phyloP scores from a whole-genome alignment of 2,888 invertebrate genomes.

The Drosophila demipolita region DNA sequence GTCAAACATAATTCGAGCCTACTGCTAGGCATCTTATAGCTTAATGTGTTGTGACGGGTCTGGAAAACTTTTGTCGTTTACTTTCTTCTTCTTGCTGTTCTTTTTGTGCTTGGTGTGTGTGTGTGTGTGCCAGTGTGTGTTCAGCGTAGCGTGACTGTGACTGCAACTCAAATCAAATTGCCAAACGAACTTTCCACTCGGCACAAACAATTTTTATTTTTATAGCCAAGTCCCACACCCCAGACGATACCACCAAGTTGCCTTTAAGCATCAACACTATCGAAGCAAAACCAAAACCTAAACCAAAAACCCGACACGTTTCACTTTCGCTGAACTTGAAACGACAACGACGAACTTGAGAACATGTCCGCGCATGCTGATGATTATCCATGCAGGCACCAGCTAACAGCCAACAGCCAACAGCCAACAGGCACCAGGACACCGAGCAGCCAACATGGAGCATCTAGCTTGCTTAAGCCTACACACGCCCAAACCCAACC shows the following conservation, averaged over 20 bases:
- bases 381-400: constrained; percentile 61
- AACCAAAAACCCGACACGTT: constrained; percentile 54
- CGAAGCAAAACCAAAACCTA: constrained; percentile 12
- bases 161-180: constrained; percentile 63
- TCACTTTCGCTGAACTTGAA: constrained; percentile 73
- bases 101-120: constrained; percentile 14
- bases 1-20: constrained; percentile 64
- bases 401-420: background rate
- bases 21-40: constrained; percentile 60
- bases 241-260: constrained; percentile 5
- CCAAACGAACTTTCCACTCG: constrained; percentile 62
- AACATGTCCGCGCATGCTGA: constrained; percentile 77
- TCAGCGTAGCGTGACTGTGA: constrained; percentile 41
- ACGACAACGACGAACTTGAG: constrained; percentile 52
- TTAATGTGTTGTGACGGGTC: constrained; percentile 65
- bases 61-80: constrained; percentile 56
- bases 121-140: constrained; percentile 19
- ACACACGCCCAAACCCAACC: constrained; percentile 17
- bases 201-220: constrained; percentile 75
- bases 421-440: constrained; percentile 8
- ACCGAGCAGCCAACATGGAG: background rate
- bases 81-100: constrained; percentile 6
- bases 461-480: constrained; percentile 47
- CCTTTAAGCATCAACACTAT: constrained; percentile 33
- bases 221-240: constrained; percentile 38